A percentile compares a stretch with the other conserved stretches of the same genome.
phyloP scores from a whole-genome alignment of 2,797 vertebrate genomes.

The Ctenosaura bakeri region DNA sequence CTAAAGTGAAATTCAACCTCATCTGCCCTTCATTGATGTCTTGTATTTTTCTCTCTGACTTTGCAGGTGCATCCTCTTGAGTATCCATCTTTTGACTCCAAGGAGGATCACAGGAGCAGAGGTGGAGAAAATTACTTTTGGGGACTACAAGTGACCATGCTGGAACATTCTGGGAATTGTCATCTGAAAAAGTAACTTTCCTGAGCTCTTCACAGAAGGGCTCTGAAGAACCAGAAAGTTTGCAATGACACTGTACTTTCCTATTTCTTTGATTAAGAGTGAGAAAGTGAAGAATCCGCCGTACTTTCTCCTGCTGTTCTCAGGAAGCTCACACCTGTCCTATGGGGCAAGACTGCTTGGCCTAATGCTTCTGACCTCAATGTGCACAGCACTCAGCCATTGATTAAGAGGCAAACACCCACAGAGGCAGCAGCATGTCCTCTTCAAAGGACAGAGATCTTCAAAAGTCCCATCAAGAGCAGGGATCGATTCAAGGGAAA shows the following conservation, averaged over 20 bases:
- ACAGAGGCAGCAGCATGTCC: neutral
- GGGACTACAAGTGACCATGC: neutral
- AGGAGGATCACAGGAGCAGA: neutral
- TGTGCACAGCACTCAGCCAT: neutral
- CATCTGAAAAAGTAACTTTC: neutral
- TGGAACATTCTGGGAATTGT: neutral
- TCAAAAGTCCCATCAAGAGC: constrained; percentile 32
- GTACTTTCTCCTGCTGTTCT: neutral
- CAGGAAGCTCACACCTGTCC: neutral
- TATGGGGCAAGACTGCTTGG: neutral
- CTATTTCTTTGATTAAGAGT: neutral
- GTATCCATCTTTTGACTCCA: neutral
- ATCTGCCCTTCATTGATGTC: too few relatives aligned
- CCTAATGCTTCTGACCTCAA: constrained; percentile 8
- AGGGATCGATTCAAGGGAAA: constrained; percentile 19
- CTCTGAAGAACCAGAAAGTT: neutral
- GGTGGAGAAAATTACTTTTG: neutral
- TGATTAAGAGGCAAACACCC: neutral
- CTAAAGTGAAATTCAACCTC: too few relatives aligned
- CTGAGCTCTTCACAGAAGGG: too few relatives aligned
- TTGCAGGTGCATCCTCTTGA: neutral
- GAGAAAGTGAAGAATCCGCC: neutral
- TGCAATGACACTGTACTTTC: neutral
- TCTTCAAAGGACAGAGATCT: constrained; percentile 31
- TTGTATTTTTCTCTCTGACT: too few relatives aligned